Evolutionary conservation across 2,888 invertebrate species (phyloP), one percentile per base, ranked within the genome.

Genomic region (Dasysyrphus albostriatus): DNA sequence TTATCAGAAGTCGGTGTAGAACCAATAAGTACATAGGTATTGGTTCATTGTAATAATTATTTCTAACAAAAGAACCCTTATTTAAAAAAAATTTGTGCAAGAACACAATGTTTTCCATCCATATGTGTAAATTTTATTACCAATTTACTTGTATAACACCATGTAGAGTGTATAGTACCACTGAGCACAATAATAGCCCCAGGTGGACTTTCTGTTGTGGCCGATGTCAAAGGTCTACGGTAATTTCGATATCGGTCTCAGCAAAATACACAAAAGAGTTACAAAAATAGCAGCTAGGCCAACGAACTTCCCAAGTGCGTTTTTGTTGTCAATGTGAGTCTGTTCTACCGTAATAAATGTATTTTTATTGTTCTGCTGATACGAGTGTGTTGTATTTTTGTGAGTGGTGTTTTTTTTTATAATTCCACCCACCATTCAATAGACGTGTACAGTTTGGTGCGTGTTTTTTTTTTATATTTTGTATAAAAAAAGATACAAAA

Each of bases 161-260:
- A 54, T 49, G 47, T 39, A 44, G 63, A 70, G 32, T 37, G 10
- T 34, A 39, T 63, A 73, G n/a, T 42, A 54, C 12, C 0, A 6
- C 24, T 51, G 3, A 8, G 51, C 4, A 54, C 54, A 54, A 54
- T 54, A 24, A 3, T n/a, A n/a, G 44, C 65, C 67, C 78, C 78
- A 73, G 83, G 83, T 83, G 83, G 73, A 78, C 83, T 24, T 51
- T 49, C 24, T 49, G 32, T 69, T 72, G 51, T 56, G 47, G 61
- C 19, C 47, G 72, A 65, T 72, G 82, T 78, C 77, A 82, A 82
- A 82, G 82, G 82, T 82, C 51, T 78, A 37, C 65, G 44, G 49
- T 51, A 72, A 49, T 78, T 77, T 39, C 51, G 67, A 73, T 78
- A 72, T 72, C 47, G 77, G 70, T 75, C 69, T 54, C 54, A 54